Evolutionary conservation across 2,888 invertebrate genomes (phyloP), one percentile per base, ranked within the genome.

Genomic region (Lasioglossum zephyrum): DNA sequence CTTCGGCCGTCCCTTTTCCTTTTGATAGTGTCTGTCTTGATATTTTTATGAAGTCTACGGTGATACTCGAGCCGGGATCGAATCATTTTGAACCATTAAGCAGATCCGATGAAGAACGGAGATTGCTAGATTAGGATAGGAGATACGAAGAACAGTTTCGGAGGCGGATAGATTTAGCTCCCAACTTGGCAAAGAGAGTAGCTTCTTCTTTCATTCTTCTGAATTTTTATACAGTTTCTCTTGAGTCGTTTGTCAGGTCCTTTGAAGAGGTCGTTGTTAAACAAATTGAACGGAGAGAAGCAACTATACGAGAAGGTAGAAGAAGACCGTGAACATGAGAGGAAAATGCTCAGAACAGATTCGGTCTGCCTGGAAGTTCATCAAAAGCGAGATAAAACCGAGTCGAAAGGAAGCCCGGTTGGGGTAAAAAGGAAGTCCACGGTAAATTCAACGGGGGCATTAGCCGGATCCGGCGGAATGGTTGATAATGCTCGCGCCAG

Each of bases 401-500:
- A 18, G 36, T 66, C 66, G 16, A 31, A 9, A 18, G 36, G 36
- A 36, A 66, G 66, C 16, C 6, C 16, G 36, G 36, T 53, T 16
- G 36, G 36, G 18, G 31, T 8, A 36, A 66, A 66, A 66, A 66
- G 36, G 66, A 66, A 18, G 66, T 36, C 18, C 36, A 66, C 66
- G 66, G 87, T 83, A 87, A 89, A 89, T 89, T 89, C 85, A 53
- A 76, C 88, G 73, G 60, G 81, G 81, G 78, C 82, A 88, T 91
- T 90, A 90, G 81, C 83, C 78, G 76, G 82, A 85, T 84, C 82
- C 82, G 66, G 57, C 74, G 69, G 84, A 90, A 90, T 91, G 81
- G 84, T 90, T 85, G 90, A 90, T 90, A 90, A 90, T 90, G 85
- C 87, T 82, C 85, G 88, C 79, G 85, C 75, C 88, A 82, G 86